Percentiles rank a stretch among this genome's conserved stretches.
Conservation (phyloP, 2,888 invertebrate genomes). For the Netelia fuscicornis region DNA sequence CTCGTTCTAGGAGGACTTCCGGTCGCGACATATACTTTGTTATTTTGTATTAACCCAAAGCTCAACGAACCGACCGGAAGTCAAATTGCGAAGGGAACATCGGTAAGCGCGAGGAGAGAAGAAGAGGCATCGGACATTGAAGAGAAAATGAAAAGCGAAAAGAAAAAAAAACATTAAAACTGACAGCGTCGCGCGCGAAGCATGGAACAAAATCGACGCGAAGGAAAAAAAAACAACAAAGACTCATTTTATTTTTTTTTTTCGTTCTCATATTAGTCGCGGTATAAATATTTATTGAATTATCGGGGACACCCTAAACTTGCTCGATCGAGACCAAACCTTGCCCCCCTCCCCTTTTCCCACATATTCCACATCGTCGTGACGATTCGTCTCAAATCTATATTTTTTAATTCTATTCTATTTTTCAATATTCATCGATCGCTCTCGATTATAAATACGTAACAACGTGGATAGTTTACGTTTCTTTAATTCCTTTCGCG, state of each 20-base stretch:
- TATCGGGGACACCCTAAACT: conserved; percentile 24
- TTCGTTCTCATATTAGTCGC: conserved; percentile 32
- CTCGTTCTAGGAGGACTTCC: conserved; percentile 24
- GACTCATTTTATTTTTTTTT: conserved; percentile 37
- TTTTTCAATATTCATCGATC: conserved; percentile 19
- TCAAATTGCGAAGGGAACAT: not conserved
- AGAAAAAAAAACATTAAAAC: not conserved
- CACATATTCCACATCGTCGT: conserved; percentile 1
- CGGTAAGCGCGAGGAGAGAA: not conserved
- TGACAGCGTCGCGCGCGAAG: conserved; percentile 21
- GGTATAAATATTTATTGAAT: conserved; percentile 62
- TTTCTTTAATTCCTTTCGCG: not conserved
- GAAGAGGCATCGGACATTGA: not conserved
- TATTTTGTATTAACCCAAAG: not conserved
- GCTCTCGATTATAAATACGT: conserved; percentile 12
- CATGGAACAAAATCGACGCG: conserved; percentile 22
- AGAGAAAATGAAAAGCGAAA: not conserved
- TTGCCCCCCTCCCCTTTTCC: not conserved
- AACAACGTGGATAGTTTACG: not conserved
- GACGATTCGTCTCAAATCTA: not conserved
- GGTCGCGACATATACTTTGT: conserved; percentile 11
- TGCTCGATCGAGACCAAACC: conserved; percentile 38
- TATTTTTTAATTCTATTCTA: conserved; percentile 3
- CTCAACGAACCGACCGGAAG: not conserved
- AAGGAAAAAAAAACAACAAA: not conserved